Conservation (phyloP, 2,888 invertebrate species). For the Drosophila prolongata region DNA sequence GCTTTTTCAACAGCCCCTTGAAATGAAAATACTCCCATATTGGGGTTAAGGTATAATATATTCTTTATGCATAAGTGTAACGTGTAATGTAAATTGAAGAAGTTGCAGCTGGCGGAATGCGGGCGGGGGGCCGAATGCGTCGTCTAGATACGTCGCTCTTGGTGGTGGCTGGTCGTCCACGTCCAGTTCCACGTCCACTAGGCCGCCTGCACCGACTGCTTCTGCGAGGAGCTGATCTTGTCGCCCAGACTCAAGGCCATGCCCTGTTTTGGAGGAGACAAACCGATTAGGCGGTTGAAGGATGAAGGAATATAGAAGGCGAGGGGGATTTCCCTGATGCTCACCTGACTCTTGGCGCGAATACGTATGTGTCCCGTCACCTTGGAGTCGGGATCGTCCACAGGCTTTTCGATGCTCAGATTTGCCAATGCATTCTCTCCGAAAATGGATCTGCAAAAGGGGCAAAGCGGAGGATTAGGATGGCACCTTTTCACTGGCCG, state of each 20-base stretch:
- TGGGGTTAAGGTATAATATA: slow-evolving; percentile 44
- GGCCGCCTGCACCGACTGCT: slow-evolving; percentile 85
- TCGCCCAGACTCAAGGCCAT: slow-evolving; percentile 99
- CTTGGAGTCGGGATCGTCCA: slow-evolving; percentile 93
- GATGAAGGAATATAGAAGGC: background rate
- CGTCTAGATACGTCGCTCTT: slow-evolving; percentile 35
- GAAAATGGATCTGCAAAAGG: slow-evolving; percentile 90
- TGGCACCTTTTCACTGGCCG: background rate
- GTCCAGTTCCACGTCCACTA: slow-evolving; percentile 56
- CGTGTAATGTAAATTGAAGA: slow-evolving; percentile 44
- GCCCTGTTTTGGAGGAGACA: slow-evolving; percentile 87
- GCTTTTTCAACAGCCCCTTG: background rate
- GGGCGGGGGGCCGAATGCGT: slow-evolving; percentile 30
- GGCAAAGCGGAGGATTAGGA: background rate
- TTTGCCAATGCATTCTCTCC: slow-evolving; percentile 99
- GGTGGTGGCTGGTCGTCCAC: slow-evolving; percentile 27
- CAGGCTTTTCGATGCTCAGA: slow-evolving; percentile 98
- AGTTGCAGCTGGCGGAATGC: slow-evolving; percentile 41
- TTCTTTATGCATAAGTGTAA: slow-evolving; percentile 43
- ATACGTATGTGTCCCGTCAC: slow-evolving; percentile 99
- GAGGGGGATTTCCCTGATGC: slow-evolving; percentile 15
- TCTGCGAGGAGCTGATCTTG: slow-evolving; percentile 97
- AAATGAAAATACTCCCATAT: background rate
- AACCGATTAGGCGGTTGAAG: slow-evolving; percentile 22
- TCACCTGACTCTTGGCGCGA: slow-evolving; percentile 98